Percentiles rank a stretch among this genome's conserved stretches.
phyloP scores from a whole-genome alignment of 2,888 invertebrate species.

The Eristalinus aeneus region DNA sequence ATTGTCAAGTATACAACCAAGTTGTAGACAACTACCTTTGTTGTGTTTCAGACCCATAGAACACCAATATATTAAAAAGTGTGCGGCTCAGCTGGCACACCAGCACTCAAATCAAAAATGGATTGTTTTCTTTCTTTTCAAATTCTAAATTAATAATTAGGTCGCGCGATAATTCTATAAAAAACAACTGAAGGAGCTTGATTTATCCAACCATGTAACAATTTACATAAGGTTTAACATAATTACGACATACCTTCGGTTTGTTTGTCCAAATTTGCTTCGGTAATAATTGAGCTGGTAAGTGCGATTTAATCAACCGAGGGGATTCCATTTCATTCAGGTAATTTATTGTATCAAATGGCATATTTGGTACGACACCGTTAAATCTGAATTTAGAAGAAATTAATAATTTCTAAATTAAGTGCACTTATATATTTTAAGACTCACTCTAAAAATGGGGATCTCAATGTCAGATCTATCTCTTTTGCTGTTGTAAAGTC shows the following conservation, averaged over 20 bases:
- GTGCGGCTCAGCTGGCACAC: too few species aligned
- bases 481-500: conserved; percentile 76
- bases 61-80: too few species aligned
- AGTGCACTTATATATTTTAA: not conserved
- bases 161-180: too few species aligned
- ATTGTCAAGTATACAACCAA: too few species aligned
- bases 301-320: conserved; percentile 77
- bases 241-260: conserved; percentile 79
- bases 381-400: conserved; percentile 77
- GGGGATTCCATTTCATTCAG: conserved; percentile 75
- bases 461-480: conserved; percentile 76
- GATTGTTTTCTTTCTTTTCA: too few species aligned
- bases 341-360: conserved; percentile 74
- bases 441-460: conserved; percentile 78
- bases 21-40: too few species aligned
- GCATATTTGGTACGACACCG: conserved; percentile 77
- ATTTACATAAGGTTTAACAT: conserved; percentile 81
- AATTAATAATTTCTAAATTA: not conserved
- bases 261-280: conserved; percentile 77
- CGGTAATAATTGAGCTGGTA: conserved; percentile 77
- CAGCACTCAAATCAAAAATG: too few species aligned
- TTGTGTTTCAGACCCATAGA: too few species aligned
- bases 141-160: too few species aligned
- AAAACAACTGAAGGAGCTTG: too few species aligned
- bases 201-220: not conserved